phyloP scores from a whole-genome alignment of 1,140 invertebrate genomes.

The Drosophila arawakana region DNA sequence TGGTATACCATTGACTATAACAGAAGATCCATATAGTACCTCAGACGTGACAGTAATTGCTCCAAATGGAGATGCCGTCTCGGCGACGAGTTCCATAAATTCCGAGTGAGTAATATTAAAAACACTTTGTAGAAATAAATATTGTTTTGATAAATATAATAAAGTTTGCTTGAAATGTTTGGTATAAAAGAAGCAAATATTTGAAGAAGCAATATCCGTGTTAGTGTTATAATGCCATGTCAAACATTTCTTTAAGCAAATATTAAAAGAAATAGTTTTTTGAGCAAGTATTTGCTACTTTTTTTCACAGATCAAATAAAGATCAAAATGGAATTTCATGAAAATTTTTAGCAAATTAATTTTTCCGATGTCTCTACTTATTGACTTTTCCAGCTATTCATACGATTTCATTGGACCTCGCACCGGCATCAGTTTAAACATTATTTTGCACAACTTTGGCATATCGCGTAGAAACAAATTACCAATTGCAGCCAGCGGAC shows the following conservation, averaged over 20 bases:
- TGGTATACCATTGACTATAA: background rate
- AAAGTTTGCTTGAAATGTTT: too few species aligned
- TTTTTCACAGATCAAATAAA: too few species aligned
- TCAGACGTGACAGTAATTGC: background rate
- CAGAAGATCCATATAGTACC: background rate
- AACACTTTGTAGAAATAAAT: too few species aligned
- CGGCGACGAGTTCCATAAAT: conserved; percentile 10
- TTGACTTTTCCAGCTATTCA: background rate
- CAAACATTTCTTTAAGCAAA: too few species aligned
- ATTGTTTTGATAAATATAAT: too few species aligned
- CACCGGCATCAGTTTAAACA: conserved; percentile 2
- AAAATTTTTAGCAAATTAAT: background rate
- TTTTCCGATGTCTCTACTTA: background rate
- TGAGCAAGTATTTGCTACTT: too few species aligned
- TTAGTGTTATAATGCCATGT: too few species aligned
- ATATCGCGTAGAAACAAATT: too few species aligned
- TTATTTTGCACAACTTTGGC: background rate
- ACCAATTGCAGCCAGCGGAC: background rate
- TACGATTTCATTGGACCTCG: background rate
- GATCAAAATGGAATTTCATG: too few species aligned
- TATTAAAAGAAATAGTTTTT: too few species aligned
- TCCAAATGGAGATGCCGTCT: conserved; percentile 5
- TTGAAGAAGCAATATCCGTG: too few species aligned
- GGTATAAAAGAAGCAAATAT: too few species aligned
- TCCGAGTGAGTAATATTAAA: background rate